These are phyloP conservation scores for Aleiodes testaceus DNA, from an alignment of 2,888 invertebrate species.

Conservation along the genomic window DNA sequence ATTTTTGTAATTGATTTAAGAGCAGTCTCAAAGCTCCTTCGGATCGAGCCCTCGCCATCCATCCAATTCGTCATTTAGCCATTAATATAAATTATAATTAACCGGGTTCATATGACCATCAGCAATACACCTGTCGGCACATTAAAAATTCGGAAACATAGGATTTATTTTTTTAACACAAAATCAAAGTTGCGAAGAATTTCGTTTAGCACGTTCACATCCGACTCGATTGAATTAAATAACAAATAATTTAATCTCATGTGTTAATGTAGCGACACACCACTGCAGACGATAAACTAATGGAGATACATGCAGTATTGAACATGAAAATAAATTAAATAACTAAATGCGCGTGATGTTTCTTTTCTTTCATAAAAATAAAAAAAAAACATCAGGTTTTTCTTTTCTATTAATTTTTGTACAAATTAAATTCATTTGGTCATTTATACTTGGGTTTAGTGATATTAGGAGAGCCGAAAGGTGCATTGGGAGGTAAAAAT, in stretches of 20 bases:
- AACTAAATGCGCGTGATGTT: not conserved
- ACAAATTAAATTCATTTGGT: not conserved
- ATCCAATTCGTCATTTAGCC: constrained; percentile 59
- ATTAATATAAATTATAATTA: constrained; percentile 51
- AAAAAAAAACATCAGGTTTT: too few species aligned
- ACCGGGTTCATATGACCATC: constrained; percentile 48
- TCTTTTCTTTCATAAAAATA: not conserved
- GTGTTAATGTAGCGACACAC: constrained; percentile 70
- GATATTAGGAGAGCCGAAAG: constrained; percentile 66
- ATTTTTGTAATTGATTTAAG: constrained; percentile 21
- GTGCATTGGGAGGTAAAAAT: constrained; percentile 68
- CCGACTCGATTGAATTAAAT: not conserved
- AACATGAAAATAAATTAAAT: not conserved
- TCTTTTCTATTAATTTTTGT: too few species aligned
- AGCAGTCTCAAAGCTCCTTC: constrained; percentile 42
- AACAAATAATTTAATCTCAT: not conserved
- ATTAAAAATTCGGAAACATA: constrained; percentile 4
- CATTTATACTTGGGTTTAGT: not conserved
- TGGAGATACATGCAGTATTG: constrained; percentile 35
- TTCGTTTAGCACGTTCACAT: constrained; percentile 41
- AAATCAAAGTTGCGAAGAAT: constrained; percentile 32
- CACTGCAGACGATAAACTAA: constrained; percentile 65
- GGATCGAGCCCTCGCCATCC: constrained; percentile 66
- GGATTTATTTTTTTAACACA: not conserved
- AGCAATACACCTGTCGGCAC: constrained; percentile 68